A percentile compares a stretch with the other conserved stretches of the same genome.
phyloP scores from a whole-genome alignment of 2,888 invertebrate genomes.

The Philhelius pedissequus region DNA sequence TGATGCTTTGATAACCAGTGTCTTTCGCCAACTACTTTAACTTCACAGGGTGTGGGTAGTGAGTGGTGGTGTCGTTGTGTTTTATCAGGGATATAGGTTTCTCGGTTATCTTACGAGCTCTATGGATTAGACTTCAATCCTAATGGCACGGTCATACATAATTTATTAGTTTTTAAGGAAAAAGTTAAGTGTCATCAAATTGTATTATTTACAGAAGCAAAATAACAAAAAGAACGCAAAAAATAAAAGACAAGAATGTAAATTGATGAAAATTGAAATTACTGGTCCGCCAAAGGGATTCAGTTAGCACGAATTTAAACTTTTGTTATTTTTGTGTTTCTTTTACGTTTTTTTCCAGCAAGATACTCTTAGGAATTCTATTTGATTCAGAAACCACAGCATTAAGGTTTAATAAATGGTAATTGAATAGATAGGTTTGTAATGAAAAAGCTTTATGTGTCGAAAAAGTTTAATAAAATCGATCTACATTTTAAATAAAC shows the following conservation, averaged over 20 bases:
- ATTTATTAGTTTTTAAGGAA: conserved; percentile 62
- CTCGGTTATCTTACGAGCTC: conserved; percentile 25
- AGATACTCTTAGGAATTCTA: conserved; percentile 27
- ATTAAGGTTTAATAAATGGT: conserved; percentile 49
- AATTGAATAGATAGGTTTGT: conserved; percentile 40
- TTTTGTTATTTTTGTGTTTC: not conserved
- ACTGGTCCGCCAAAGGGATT: conserved; percentile 51
- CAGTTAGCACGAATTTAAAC: conserved; percentile 29
- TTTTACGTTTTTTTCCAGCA: not conserved
- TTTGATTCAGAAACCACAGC: conserved; percentile 43
- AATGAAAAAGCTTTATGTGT: no score
- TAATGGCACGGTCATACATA: conserved; percentile 66
- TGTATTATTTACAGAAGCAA: conserved; percentile 57
- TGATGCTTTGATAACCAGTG: conserved; percentile 25
- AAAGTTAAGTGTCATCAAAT: conserved; percentile 67
- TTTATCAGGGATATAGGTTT: conserved; percentile 35
- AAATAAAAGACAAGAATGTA: conserved; percentile 21
- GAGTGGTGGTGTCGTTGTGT: not conserved
- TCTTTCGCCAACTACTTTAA: conserved; percentile 9
- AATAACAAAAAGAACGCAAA: conserved; percentile 1
- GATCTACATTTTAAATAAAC: no score
- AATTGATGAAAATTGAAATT: conserved; percentile 66
- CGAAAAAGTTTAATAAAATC: no score
- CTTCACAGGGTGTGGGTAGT: not conserved
- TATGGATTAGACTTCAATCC: conserved; percentile 58